A percentile compares a stretch with the other conserved stretches of the same genome.
Evolutionary conservation across 2,888 invertebrate species (phyloP).

Genomic region (Pammene fasciana): DNA sequence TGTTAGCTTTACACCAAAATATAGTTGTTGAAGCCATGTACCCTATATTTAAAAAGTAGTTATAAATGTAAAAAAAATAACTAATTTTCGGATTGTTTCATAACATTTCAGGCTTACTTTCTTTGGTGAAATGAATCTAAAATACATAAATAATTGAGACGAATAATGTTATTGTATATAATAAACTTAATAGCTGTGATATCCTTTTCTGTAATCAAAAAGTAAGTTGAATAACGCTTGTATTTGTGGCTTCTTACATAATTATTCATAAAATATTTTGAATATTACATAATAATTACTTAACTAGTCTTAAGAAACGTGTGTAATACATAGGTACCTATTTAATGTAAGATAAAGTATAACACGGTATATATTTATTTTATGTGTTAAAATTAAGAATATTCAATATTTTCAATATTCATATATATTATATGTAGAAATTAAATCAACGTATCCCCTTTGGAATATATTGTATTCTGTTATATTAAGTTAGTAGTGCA

Average conservation of each 20-base stretch:
- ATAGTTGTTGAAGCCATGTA: constrained; percentile 64
- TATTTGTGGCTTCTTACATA: constrained; percentile 50
- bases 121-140: constrained; percentile 48
- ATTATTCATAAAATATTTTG: constrained; percentile 46
- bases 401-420: constrained; percentile 52
- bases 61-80: constrained; percentile 12
- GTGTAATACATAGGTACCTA: constrained; percentile 61
- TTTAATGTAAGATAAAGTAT: constrained; percentile 58
- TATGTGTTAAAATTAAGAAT: constrained; percentile 62
- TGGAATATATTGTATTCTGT: constrained; percentile 54
- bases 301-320: constrained; percentile 74
- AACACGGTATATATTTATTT: constrained; percentile 56
- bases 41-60: constrained; percentile 53
- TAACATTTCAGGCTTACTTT: constrained; percentile 20
- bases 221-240: constrained; percentile 52
- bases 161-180: constrained; percentile 61
- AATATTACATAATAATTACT: constrained; percentile 56
- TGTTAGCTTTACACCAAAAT: constrained; percentile 82
- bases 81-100: constrained; percentile 16
- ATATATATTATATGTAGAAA: constrained; percentile 52
- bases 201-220: constrained; percentile 65
- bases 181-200: constrained; percentile 79
- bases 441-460: constrained; percentile 62
- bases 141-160: constrained; percentile 46
- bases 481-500: constrained; percentile 41